phyloP scores from a whole-genome alignment of 2,797 vertebrate species.

The Gouania willdenowi region DNA sequence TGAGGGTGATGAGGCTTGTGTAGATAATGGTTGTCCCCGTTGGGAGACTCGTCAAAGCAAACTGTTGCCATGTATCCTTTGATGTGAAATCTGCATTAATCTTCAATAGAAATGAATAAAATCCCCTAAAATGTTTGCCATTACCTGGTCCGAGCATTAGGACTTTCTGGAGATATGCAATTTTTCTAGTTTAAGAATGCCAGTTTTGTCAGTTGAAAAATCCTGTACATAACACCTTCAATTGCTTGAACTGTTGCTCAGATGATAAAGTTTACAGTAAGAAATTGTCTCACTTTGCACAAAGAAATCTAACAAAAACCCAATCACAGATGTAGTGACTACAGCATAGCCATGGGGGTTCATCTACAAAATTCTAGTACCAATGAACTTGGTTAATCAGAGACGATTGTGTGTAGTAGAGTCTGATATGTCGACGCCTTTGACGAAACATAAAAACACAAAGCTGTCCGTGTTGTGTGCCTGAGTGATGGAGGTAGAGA shows the following conservation, averaged over 20 bases:
- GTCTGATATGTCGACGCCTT: slow-evolving; percentile 41
- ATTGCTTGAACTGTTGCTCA: slow-evolving; percentile 26
- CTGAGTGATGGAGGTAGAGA: slow-evolving; percentile 72
- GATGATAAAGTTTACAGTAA: slow-evolving; percentile 39
- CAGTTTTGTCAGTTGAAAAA: slow-evolving; percentile 22
- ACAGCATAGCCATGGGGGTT: slow-evolving; percentile 48
- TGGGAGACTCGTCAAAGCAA: no score
- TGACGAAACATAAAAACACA: slow-evolving; percentile 13
- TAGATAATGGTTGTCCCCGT: no score
- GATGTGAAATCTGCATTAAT: no score
- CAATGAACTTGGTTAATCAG: slow-evolving; percentile 20
- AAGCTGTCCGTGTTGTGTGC: slow-evolving; percentile 24
- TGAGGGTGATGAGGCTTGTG: no score
- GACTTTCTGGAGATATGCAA: no score
- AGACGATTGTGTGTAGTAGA: slow-evolving; percentile 27
- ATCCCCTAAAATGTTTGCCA: no score
- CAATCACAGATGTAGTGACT: slow-evolving; percentile 47
- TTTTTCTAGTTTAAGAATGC: no score
- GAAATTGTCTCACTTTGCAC: slow-evolving; percentile 36
- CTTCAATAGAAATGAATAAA: no score
- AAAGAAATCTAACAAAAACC: slow-evolving; percentile 12
- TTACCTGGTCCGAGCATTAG: slow-evolving; percentile 17
- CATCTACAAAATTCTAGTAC: slow-evolving; percentile 33
- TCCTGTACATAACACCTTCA: slow-evolving; percentile 70
- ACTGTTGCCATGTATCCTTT: no score